These are phyloP conservation scores for Adela reaumurella DNA, from an alignment of 2,888 invertebrate genomes.

Conservation along the genomic window DNA sequence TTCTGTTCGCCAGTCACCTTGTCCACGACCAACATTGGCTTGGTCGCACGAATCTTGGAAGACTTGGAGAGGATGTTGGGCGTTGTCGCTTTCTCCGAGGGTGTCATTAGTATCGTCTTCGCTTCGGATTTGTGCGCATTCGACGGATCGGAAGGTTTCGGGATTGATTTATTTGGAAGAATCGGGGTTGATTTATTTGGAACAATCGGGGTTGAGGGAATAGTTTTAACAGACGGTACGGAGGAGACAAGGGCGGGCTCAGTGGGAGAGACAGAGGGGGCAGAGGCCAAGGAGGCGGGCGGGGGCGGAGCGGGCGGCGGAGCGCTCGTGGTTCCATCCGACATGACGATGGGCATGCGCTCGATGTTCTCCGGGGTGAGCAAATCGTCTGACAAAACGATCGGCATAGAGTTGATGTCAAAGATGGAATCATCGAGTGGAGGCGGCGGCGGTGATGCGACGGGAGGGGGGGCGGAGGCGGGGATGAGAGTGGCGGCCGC, in stretches of 20 bases:
- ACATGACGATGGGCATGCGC: slow-evolving; percentile 63
- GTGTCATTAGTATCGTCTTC: slow-evolving; percentile 39
- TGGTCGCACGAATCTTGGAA: slow-evolving; percentile 35
- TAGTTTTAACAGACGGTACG: no score
- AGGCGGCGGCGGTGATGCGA: not conserved
- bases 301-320: no score
- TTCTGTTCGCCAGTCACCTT: slow-evolving; percentile 47
- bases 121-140: slow-evolving; percentile 15
- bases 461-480: not conserved
- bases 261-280: no score
- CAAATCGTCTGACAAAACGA: slow-evolving; percentile 68
- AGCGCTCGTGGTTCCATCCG: slow-evolving; percentile 27
- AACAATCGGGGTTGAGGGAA: no score
- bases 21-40: slow-evolving; percentile 45
- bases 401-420: slow-evolving; percentile 75
- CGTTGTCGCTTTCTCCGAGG: slow-evolving; percentile 36
- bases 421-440: slow-evolving; percentile 28
- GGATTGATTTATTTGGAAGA: no score
- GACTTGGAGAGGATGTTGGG: slow-evolving; percentile 51
- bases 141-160: slow-evolving; percentile 15
- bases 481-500: no score
- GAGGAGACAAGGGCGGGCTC: no score
- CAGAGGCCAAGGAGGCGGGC: no score
- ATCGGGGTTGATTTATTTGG: no score
- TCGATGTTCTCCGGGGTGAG: slow-evolving; percentile 65